A percentile compares a stretch with the other conserved stretches of the same genome.
Evolutionary conservation across 2,113 vertebrate genomes (phyloP).

Genomic region (Rhagologus leucostigma): DNA sequence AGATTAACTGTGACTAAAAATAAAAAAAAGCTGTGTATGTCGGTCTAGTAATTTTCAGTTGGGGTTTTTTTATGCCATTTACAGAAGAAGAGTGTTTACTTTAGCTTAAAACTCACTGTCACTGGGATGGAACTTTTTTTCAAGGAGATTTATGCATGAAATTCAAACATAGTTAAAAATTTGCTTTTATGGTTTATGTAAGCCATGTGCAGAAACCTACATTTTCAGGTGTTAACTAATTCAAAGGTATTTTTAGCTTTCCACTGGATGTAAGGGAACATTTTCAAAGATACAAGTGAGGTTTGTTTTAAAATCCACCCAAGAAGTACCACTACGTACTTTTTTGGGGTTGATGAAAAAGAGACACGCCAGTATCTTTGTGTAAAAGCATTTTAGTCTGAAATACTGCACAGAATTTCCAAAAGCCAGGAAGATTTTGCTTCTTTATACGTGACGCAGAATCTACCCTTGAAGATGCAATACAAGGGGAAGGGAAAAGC

Average conservation of each 20-base stretch:
- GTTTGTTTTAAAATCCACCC: conserved; percentile 4
- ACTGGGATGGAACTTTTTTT: not conserved
- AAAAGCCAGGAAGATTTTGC: not conserved
- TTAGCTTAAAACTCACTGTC: not conserved
- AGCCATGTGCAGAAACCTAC: not conserved
- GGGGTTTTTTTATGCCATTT: not conserved
- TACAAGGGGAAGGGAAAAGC: not conserved
- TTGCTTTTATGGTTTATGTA: not conserved
- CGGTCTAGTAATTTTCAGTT: not conserved
- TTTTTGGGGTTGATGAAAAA: not conserved
- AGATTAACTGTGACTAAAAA: not conserved
- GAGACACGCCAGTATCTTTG: not conserved
- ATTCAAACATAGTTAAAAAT: not conserved
- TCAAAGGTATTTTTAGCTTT: not conserved
- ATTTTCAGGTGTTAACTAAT: conserved; percentile 26
- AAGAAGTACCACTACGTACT: not conserved
- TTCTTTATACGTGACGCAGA: not conserved
- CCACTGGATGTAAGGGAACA: not conserved
- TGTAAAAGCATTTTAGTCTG: not conserved
- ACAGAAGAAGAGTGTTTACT: not conserved
- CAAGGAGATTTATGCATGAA: conserved; percentile 41
- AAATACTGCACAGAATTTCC: not conserved
- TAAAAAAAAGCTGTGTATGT: not conserved
- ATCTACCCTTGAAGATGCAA: not conserved
- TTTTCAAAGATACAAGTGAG: not conserved